These are phyloP conservation scores for Cossypha caffra DNA, from an alignment of 2,797 vertebrate species.

Conservation along the genomic window DNA sequence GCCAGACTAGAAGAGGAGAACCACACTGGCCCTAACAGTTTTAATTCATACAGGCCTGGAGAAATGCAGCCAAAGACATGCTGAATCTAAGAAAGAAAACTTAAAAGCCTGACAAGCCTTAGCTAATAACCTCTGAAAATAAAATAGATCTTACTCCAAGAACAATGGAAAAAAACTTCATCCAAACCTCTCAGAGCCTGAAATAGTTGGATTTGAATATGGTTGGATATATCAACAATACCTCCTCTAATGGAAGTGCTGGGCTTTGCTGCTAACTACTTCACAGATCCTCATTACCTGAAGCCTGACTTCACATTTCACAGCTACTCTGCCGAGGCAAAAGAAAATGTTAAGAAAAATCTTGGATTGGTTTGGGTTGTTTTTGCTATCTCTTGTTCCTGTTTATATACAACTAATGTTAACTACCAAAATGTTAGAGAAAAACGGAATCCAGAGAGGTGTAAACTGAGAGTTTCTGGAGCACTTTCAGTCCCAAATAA, in stretches of 20 bases:
- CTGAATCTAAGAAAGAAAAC: not conserved
- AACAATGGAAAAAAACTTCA: not conserved
- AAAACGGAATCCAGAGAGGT: not conserved
- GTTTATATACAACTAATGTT: not conserved
- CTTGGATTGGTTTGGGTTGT: not conserved
- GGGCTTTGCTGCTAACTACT: not conserved
- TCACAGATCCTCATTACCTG: not conserved
- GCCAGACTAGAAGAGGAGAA: not conserved
- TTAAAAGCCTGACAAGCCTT: not conserved
- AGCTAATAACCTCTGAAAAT: not conserved
- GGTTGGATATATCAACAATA: not conserved
- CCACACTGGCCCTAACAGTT: not conserved
- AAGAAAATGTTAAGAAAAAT: not conserved
- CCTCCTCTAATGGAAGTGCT: not conserved
- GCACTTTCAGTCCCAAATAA: not conserved
- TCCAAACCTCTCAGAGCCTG: not conserved
- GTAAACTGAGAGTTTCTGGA: not conserved
- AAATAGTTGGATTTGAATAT: not conserved
- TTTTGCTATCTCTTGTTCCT: not conserved
- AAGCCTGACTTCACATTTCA: not conserved
- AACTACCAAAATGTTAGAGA: not conserved
- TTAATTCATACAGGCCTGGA: not conserved
- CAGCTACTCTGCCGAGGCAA: not conserved
- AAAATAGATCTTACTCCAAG: not conserved
- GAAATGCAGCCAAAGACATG: not conserved